A percentile compares a stretch with the other conserved stretches of the same genome.
Conservation (phyloP, 2,113 vertebrate genomes). For the Misgurnus anguillicaudatus region DNA sequence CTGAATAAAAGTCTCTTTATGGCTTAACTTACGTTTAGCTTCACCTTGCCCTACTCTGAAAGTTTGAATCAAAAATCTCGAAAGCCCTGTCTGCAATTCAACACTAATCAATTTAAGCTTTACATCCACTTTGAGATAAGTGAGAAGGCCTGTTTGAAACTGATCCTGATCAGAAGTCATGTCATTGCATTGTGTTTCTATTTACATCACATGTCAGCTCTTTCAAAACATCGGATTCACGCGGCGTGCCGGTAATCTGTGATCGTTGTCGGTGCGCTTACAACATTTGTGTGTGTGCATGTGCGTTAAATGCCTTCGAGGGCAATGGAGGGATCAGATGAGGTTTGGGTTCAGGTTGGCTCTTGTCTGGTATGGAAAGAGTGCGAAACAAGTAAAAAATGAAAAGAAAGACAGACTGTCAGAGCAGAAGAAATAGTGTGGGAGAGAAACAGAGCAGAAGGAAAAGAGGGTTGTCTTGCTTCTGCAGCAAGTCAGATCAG, state of each 20-base stretch:
- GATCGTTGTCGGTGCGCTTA: not conserved
- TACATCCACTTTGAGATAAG: not conserved
- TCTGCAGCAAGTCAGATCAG: slow-evolving; percentile 67
- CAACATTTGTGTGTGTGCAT: slow-evolving; percentile 11
- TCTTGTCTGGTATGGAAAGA: slow-evolving; percentile 13
- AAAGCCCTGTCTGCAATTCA: not conserved
- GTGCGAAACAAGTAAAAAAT: not conserved
- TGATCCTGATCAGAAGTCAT: slow-evolving; percentile 33
- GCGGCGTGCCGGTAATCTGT: not conserved
- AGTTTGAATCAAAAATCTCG: not conserved
- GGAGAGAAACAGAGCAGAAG: not conserved
- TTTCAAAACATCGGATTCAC: slow-evolving; percentile 1
- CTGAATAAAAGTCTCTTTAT: not conserved
- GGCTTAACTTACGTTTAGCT: not conserved
- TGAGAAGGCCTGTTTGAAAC: not conserved
- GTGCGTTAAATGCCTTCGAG: not conserved
- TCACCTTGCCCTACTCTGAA: not conserved
- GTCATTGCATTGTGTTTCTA: slow-evolving; percentile 25
- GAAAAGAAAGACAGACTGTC: not conserved
- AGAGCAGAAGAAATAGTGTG: not conserved
- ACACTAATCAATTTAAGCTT: not conserved
- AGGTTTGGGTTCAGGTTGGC: slow-evolving; percentile 2
- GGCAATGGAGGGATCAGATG: slow-evolving; percentile 2
- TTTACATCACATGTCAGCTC: slow-evolving; percentile 30
- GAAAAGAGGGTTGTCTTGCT: not conserved